Base-by-base conservation (phyloP, 1,140 invertebrate species). In the Scaptomyza hsui region DNA sequence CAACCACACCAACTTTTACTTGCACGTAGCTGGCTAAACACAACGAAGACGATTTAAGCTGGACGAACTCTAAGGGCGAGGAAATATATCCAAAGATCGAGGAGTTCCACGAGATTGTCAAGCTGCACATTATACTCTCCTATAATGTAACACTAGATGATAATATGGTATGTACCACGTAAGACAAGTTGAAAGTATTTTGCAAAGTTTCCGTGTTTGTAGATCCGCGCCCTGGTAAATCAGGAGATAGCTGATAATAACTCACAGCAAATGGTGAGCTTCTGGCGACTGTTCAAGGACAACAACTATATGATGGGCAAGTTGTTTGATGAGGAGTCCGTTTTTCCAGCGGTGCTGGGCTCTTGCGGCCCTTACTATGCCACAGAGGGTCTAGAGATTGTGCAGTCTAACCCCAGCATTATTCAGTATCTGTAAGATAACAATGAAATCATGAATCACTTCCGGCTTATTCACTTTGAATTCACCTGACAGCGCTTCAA, bases 271-370 rank as follows among this genome's bases (percentile, higher is more conserved):
- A 91, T 91, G 83, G 55, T 86, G 2, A 90, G 81, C 24, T 90
- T 91, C 16, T 91, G 90, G 90, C 49, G 83, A 0, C 29, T 91
- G 13, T 91, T 91, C 47, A 89, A 88, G 51, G 83, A 91, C 57
- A 90, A 91, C 69, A 91, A 91, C 52, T 91, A 91, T 35, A 88
- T 91, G 88, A 91, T 91, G 89, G 75, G 88, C 48, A 91, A 91
- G 48, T 72, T 91, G 0, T 91, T 88, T 32, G 90, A 91, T 21
- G 90, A 91, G 49, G 90, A 91, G 41, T 89, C 73, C 24, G 55
- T 91, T 0, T 91, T 91, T 26, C 90, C 90, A 5, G 73, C 80
- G 0, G 88, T 91, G 2, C 29, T 91, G 5, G 88, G 89, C 1
- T 90, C 88, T 1, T 91, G 90, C 26, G 89, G 90, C 1, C 83